Base-by-base conservation (phyloP, 2,113 vertebrate genomes). In the Tupaia tana region DNA sequence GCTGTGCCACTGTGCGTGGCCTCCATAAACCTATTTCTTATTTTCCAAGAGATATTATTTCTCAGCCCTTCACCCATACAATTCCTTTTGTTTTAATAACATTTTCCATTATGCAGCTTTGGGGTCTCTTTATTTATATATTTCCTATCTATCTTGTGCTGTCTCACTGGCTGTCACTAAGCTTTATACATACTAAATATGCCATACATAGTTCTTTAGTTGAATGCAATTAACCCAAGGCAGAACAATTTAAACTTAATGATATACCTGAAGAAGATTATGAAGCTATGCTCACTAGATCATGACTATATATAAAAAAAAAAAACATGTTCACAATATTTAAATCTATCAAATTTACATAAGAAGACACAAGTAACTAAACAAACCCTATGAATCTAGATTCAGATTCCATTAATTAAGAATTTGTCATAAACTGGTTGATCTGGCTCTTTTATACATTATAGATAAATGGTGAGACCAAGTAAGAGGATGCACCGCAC, bases 221-320 rank as follows among this genome's bases (percentile, higher is more conserved):
- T 81, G 34, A 88, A 81, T 95, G 10, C 52, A 74, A 14, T 88
- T 74, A 88, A 95, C 19, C 64, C 58, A 74, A 67, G 73, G 79
- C 52, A 87, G 91, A 91, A 88, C 61, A 58, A 9, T 88, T 91
- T 91, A 67, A 85, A 43, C 25, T 58, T 79, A 74, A 70, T 86
- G 70, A 66, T 67, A 71, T 79, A 80, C 80, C 59, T 79, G 3
- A 58, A 93, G 75, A n/a, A 83, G 52, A 63, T 63, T 74, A 91
- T 69, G 87, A 96, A 79, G 52, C 91, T 43, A 85, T 43, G 34
- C 43, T 84, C 27, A n/a, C 19, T 75, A 79, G 34, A 54, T 89
- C 25, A 19, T 70, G 25, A 69, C 9, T 52, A 71, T 70, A 63
- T n/a, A 66, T 12, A 90, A 93, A 89, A 81, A 69, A 66, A 75